A percentile compares a stretch with the other conserved stretches of the same genome.
Evolutionary conservation across 2,888 invertebrate genomes (phyloP).

Genomic region (Oxyteleia sp.): DNA sequence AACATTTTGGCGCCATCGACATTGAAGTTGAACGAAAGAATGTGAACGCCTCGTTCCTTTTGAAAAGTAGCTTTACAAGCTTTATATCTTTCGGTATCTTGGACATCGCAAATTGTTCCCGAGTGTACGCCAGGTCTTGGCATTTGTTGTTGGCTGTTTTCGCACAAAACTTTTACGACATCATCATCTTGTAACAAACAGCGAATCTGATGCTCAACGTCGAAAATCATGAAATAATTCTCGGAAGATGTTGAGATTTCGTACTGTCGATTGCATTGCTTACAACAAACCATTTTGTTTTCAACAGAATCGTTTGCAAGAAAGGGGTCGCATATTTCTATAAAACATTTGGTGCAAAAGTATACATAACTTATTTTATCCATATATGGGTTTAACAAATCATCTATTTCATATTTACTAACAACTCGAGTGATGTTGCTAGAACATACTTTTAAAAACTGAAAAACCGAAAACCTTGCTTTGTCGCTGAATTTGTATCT

Average conservation of each 20-base stretch:
- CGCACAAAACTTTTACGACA: slow-evolving; percentile 11
- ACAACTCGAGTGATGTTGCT: slow-evolving; percentile 9
- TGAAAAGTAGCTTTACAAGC: slow-evolving; percentile 24
- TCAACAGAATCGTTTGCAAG: background rate
- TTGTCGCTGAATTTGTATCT: slow-evolving; percentile 29
- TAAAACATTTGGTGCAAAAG: slow-evolving; percentile 13
- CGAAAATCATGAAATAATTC: slow-evolving; percentile 35
- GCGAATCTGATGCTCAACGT: slow-evolving; percentile 38
- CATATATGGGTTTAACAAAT: slow-evolving; percentile 8
- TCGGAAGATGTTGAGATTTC: slow-evolving; percentile 11
- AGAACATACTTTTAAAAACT: slow-evolving; percentile 25
- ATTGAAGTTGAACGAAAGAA: slow-evolving; percentile 40
- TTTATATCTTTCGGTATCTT: slow-evolving; percentile 27
- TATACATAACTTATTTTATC: slow-evolving; percentile 22
- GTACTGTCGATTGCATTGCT: slow-evolving; percentile 15
- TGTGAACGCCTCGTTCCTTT: background rate
- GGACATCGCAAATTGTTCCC: slow-evolving; percentile 17
- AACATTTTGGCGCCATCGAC: slow-evolving; percentile 36
- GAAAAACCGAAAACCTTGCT: slow-evolving; percentile 21
- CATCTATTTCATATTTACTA: slow-evolving; percentile 8
- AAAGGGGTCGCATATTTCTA: slow-evolving; percentile 29
- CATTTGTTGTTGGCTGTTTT: slow-evolving; percentile 9
- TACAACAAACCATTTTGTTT: background rate
- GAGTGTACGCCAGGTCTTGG: background rate
- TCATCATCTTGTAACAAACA: slow-evolving; percentile 18